Base-by-base conservation (phyloP, 2,888 invertebrate species). In the Phaonia tiefii region DNA sequence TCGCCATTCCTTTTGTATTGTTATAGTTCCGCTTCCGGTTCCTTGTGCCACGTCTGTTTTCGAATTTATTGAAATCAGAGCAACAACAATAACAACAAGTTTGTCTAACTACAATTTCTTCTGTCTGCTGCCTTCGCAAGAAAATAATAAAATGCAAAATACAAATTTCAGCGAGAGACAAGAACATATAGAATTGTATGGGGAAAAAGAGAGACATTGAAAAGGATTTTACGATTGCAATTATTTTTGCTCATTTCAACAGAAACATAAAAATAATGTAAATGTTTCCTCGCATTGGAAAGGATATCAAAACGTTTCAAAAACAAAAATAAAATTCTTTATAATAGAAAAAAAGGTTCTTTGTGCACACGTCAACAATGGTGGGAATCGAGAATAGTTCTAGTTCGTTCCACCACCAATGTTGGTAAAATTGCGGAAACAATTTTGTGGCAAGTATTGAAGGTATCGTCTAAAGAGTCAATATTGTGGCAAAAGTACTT, bases 161-260 rank as follows among this genome's bases (percentile, higher is more conserved):
- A 46, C n/a, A 25, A 66, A 46, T 15, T 49, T 13, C 49, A 17
- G 20, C 20, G 1, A 46, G 4, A n/a, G 49, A 44, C n/a, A 26
- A n/a, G n/a, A 22, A 44, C 44, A 13, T n/a, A n/a, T n/a, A n/a
- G 8, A 46, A 25, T 31, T 31, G 8, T 5, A 15, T 7, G 15
- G 46, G 1, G 46, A 25, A 54, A 67, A 54, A 65, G 25, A 65
- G 37, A 67, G 31, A 67, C 49, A n/a, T n/a, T n/a, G n/a, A n/a
- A n/a, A n/a, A 49, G 67, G 39, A 51, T 51, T 67, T 67, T 67
- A 67, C 51, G 67, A 67, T 67, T 67, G 67, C 67, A 67, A 67
- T 67, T 67, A 67, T 67, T 67, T 67, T 51, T 51, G 67, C 51
- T 67, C 67, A 67, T 67, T 51, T 67, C 67, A 67, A 49, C 67